Conservation (phyloP, 2,888 invertebrate species). For the Antheraea assamensis region DNA sequence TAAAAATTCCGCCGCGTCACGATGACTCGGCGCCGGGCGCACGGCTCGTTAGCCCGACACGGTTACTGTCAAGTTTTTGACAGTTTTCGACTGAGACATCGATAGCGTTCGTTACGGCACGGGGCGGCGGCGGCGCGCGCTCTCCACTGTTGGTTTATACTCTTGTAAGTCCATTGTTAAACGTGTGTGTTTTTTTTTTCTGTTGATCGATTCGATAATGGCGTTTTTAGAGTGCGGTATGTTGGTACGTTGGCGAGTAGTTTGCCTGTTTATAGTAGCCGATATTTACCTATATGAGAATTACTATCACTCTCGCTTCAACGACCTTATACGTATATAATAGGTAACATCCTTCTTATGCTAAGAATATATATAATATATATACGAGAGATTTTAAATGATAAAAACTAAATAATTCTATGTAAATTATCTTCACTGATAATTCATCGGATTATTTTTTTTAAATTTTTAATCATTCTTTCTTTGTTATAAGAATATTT, state of each 20-base stretch:
- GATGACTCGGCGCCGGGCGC: conserved; percentile 53
- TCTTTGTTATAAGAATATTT: not conserved
- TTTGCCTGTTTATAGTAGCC: not conserved
- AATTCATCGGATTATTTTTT: not conserved
- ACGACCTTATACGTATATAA: no score
- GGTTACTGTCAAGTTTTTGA: conserved; percentile 79
- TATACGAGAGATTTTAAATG: no score
- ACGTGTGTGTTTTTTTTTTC: conserved; percentile 50
- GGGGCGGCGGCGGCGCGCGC: conserved; percentile 66
- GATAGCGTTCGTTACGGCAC: conserved; percentile 77
- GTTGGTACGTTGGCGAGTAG: not conserved
- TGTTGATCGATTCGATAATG: conserved; percentile 56
- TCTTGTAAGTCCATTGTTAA: conserved; percentile 73
- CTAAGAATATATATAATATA: not conserved
- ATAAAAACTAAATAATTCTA: not conserved
- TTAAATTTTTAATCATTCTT: no score
- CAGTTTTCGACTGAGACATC: conserved; percentile 82
- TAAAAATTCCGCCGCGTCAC: conserved; percentile 59
- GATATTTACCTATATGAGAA: not conserved
- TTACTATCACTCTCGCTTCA: no score
- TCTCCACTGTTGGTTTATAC: conserved; percentile 72
- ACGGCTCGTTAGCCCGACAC: conserved; percentile 78
- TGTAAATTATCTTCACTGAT: no score
- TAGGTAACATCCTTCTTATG: no score
- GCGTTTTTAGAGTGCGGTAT: conserved; percentile 9